Evolutionary conservation across 2,888 invertebrate genomes (phyloP), one percentile per base, ranked within the genome.

Genomic region (Rhagium mordax): DNA sequence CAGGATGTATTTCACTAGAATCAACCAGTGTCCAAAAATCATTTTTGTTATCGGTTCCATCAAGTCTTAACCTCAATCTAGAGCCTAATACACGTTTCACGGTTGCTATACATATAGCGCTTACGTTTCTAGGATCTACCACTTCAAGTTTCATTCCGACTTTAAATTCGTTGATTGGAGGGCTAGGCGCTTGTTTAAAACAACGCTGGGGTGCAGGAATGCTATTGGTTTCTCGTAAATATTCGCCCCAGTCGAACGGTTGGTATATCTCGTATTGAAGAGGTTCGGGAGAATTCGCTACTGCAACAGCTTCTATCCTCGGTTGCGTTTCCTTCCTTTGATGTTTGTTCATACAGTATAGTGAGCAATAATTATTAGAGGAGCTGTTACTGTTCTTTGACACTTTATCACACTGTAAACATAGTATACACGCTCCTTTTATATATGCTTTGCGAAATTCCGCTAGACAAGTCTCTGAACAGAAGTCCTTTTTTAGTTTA

Each of bases 21-120:
- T 99, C 98, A 0, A 98, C 98, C 70, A 98, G 89, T 66, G 97
- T 91, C 98, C 98, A 98, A 86, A 98, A 98, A 88, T 99, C 99
- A 89, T 99, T 99, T 86, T 97, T 97, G 85, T 98, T 96, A 87
- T 99, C 98, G 85, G 97, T 97, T 33, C 98, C 99, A 89, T 98
- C 98, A 21, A 99, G 90, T 75, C 99, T 91, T 73, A 99, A 89
- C 78, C 98, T 91, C 79, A 99, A 89, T 74, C 97, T 90, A 8
- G 98, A 96, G 1, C 98, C 98, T 75, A 96, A 90, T 20, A 95
- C 94, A 62, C 95, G 96, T 48, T 98, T 96, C 59, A 99, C 98
- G 13, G 97, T 97, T 13, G 98, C 98, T 84, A 98, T 97, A 86
- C 98, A 98, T 3, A 97, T 98, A 18, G 98, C 98, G 13, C 97